phyloP scores from a whole-genome alignment of 2,797 vertebrate genomes.

The Peromyscus attwateri region DNA sequence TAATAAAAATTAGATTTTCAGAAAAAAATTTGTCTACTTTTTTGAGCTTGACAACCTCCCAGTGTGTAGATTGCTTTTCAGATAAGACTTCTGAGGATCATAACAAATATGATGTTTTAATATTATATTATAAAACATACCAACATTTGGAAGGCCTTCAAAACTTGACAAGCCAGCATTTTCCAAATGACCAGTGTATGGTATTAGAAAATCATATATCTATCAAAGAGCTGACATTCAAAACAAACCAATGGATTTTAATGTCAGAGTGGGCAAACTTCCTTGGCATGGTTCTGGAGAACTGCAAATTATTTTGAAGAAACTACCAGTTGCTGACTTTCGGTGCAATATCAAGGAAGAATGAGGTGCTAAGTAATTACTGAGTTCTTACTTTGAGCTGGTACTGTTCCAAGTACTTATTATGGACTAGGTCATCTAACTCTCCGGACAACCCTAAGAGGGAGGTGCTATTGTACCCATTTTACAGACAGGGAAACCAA shows the following conservation, averaged over 20 bases:
- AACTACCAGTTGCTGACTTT: neutral
- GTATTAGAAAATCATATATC: constrained; percentile 10
- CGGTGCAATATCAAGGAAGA: neutral
- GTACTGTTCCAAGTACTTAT: constrained; percentile 28
- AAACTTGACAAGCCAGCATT: constrained; percentile 28
- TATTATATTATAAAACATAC: constrained; percentile 23
- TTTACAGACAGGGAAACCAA: constrained; percentile 50
- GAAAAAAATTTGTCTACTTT: constrained; percentile 53
- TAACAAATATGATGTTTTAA: constrained; percentile 46
- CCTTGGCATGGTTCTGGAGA: neutral
- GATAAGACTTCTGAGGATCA: neutral
- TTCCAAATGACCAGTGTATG: constrained; percentile 32
- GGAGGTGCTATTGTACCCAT: neutral
- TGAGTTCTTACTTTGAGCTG: neutral
- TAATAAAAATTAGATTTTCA: constrained; percentile 36
- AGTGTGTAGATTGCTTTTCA: neutral
- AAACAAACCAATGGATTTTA: neutral
- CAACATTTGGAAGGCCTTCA: constrained; percentile 61
- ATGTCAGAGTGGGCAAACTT: neutral
- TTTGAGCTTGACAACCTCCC: neutral
- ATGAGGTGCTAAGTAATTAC: constrained; percentile 32
- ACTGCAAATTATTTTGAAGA: constrained; percentile 15
- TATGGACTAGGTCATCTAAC: constrained; percentile 39
- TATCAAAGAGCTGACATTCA: neutral
- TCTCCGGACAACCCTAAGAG: neutral